Percentiles rank a stretch among this genome's conserved stretches.
Conservation (phyloP, 37 sponge, comb jelly and placozoan genomes). For the Ianthella basta region DNA sequence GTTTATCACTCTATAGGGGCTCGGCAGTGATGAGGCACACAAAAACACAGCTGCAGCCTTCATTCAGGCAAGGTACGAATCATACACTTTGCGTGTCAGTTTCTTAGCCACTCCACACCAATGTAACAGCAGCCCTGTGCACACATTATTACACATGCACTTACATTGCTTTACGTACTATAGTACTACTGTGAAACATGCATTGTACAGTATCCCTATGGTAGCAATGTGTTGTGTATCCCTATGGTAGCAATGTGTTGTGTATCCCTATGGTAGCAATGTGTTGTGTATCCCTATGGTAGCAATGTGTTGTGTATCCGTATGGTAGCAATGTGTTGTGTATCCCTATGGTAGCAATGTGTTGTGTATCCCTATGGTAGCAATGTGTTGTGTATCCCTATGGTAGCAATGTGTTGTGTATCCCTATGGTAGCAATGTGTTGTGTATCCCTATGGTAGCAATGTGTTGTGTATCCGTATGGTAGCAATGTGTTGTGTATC, state of each 20-base stretch:
- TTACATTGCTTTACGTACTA: too few species aligned
- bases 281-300: neutral
- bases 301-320: neutral
- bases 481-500: neutral
- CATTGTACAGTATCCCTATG: neutral
- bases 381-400: neutral
- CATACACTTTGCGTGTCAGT: neutral
- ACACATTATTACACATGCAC: too few species aligned
- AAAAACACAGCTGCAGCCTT: constrained; percentile 44
- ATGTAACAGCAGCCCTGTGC: too few species aligned
- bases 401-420: neutral
- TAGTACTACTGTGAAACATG: too few species aligned
- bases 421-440: neutral
- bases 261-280: neutral
- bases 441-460: neutral
- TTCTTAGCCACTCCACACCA: too few species aligned
- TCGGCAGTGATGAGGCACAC: constrained; percentile 62
- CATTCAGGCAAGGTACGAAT: constrained; percentile 58
- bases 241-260: neutral
- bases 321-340: neutral
- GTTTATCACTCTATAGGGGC: constrained; percentile 40
- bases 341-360: neutral
- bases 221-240: neutral
- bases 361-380: neutral
- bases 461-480: neutral